Evolutionary conservation across 1,140 invertebrate genomes (phyloP), one percentile per base, ranked within the genome.

Genomic region (Dendroctonus ponderosae): DNA sequence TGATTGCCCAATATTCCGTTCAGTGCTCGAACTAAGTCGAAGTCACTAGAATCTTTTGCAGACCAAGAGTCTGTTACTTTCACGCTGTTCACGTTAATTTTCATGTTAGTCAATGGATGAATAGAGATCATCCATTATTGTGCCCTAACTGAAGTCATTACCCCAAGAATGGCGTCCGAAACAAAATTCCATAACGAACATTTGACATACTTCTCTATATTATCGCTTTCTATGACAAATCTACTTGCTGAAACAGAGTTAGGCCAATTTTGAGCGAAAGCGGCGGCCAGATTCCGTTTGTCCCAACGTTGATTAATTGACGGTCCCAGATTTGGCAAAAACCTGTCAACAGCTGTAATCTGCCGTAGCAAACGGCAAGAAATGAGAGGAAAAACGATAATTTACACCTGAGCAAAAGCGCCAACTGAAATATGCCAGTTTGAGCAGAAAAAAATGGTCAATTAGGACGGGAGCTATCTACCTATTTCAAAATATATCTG

Each of bases 281-380:
- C 8, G 14, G 11, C 15, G 12, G 56, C 43, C 53, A 40, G 6
- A 57, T 57, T 48, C 43, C 62, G 57, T 37, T 46, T 39, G 8
- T 48, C 38, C 7, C 5, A 5, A 41, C 14, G 43, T 6, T 57
- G 62, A 65, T 65, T 65, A 65, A 65, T 65, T 52, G 62, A 46
- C 8, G 53, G 62, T 11, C 39, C 62, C 53, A 65, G 62, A 65
- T 65, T 65, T 65, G 62, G 64, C 64, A 66, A 59, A 66, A 66
- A 66, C 64, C 64, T 66, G 64, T 66, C 64, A 66, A 58, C 64
- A 66, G 64, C 56, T 59, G 64, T 66, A 66, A 66, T 66, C 64
- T 66, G 64, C 46, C 56, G 7, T 42, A 8, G 64, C 40, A 37
- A 53, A 66, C 59, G 64, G 64, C 64, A 66, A 66, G 54, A 66